Evolutionary conservation across 2,797 vertebrate genomes (phyloP).

Genomic region (Enteromius unitaeniatus): DNA sequence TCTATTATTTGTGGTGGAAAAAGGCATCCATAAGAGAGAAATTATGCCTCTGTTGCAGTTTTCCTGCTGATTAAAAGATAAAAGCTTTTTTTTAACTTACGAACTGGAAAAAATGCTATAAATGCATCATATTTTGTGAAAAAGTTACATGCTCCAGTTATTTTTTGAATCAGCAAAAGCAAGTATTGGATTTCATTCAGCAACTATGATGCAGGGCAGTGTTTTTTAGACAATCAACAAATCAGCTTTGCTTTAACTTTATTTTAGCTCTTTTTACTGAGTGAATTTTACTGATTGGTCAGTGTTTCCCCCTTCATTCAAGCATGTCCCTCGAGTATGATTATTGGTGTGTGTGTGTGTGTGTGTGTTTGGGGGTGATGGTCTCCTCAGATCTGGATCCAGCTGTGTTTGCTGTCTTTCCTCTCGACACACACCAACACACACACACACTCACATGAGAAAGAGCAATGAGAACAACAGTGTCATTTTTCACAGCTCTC

Average conservation of each 20-base stretch:
- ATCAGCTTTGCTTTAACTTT: not conserved
- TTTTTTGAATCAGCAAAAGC: not conserved
- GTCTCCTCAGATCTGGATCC: constrained; percentile 43
- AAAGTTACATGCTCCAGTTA: not conserved
- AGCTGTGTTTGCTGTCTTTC: constrained; percentile 61
- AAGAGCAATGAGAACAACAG: constrained; percentile 78
- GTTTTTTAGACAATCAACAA: not conserved
- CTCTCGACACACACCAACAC: constrained; percentile 65
- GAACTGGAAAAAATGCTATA: not conserved
- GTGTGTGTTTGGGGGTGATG: constrained; percentile 27
- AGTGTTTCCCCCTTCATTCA: not conserved
- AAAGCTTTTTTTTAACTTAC: too few species aligned
- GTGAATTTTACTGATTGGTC: not conserved
- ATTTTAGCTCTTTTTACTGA: not conserved
- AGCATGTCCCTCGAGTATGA: not conserved
- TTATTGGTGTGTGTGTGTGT: constrained; percentile 30
- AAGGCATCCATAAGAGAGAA: not conserved
- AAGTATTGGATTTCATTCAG: not conserved
- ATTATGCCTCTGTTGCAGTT: not conserved
- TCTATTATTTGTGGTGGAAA: not conserved
- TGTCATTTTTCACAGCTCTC: constrained; percentile 80
- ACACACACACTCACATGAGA: constrained; percentile 70
- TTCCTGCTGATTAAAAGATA: not conserved
- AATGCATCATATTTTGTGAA: not conserved
- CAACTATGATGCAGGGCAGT: not conserved